phyloP scores from a whole-genome alignment of 2,113 vertebrate genomes.

The Xiphophorus couchianus region DNA sequence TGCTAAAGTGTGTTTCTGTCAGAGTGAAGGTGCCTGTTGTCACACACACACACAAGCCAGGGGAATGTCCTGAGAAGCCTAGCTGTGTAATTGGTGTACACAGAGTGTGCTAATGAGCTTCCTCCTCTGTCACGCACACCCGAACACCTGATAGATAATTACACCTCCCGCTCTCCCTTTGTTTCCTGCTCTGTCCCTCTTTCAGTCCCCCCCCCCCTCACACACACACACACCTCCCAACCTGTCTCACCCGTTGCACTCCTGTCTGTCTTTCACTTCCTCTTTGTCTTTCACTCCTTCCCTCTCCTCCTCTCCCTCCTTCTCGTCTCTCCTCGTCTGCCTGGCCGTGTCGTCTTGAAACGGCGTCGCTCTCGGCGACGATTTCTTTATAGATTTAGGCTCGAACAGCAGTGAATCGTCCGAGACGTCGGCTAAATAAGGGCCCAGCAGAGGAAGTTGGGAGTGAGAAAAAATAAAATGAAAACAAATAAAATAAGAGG shows the following conservation, averaged over 20 bases:
- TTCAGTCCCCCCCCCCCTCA: constrained; percentile 30
- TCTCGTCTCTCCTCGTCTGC: not conserved
- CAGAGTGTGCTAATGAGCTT: constrained; percentile 82
- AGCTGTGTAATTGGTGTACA: constrained; percentile 81
- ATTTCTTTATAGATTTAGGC: constrained; percentile 37
- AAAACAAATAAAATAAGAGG: not conserved
- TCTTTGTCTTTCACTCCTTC: constrained; percentile 65
- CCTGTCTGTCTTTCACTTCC: constrained; percentile 61
- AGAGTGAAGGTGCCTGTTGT: not conserved
- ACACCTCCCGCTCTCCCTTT: constrained; percentile 70
- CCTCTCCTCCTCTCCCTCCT: constrained; percentile 28
- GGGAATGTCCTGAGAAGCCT: constrained; percentile 78
- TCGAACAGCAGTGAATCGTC: constrained; percentile 12
- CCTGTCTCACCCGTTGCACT: constrained; percentile 52
- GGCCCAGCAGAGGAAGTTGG: constrained; percentile 24
- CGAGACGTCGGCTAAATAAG: constrained; percentile 37
- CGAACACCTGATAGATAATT: constrained; percentile 82
- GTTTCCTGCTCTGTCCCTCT: constrained; percentile 69
- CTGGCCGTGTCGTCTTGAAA: not conserved
- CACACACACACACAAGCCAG: constrained; percentile 54
- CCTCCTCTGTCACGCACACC: constrained; percentile 82
- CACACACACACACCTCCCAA: not conserved
- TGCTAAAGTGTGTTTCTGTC: constrained; percentile 10
- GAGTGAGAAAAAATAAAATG: not conserved
- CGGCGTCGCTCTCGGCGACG: constrained; percentile 10